A percentile compares a stretch with the other conserved stretches of the same genome.
Evolutionary conservation across 1,140 invertebrate genomes (phyloP).

Genomic region (Copidosoma floridanum): DNA sequence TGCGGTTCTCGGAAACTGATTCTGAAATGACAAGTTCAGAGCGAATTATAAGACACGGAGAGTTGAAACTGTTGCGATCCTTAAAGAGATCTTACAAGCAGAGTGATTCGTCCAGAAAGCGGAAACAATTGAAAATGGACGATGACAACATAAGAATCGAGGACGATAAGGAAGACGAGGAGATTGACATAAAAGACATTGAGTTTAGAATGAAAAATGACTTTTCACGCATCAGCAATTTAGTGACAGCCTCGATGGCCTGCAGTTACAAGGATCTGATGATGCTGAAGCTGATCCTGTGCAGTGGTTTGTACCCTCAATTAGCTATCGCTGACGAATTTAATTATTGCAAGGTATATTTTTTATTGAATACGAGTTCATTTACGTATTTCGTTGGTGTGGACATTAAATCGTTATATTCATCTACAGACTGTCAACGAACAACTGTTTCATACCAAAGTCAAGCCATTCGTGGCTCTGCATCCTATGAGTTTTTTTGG

Average conservation of each 20-base stretch:
- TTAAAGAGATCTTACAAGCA: constrained; percentile 68
- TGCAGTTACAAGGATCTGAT: constrained; percentile 81
- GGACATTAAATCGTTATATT: neutral
- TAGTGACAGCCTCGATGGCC: constrained; percentile 69
- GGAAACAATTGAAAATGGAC: constrained; percentile 72
- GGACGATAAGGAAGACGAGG: constrained; percentile 50
- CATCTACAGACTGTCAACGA: constrained; percentile 70
- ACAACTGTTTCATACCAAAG: constrained; percentile 89
- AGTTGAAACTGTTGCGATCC: constrained; percentile 80
- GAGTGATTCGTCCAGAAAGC: constrained; percentile 63
- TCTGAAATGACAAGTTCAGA: constrained; percentile 72
- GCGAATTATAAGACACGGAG: constrained; percentile 77
- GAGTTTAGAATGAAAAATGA: constrained; percentile 82
- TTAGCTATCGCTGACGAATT: constrained; percentile 88
- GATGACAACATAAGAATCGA: constrained; percentile 58
- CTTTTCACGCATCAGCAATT: constrained; percentile 65
- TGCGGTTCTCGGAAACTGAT: constrained; percentile 57
- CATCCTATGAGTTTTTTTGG: constrained; percentile 90
- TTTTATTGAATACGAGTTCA: constrained; percentile 13
- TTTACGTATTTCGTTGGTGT: constrained; percentile 2
- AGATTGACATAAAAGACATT: constrained; percentile 86
- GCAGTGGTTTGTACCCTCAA: constrained; percentile 91
- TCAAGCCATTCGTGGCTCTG: constrained; percentile 85
- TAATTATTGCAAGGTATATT: constrained; percentile 81
- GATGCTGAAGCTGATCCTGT: constrained; percentile 85